A percentile compares a stretch with the other conserved stretches of the same genome.
Conservation (phyloP, 2,888 invertebrate species). For the Euzophera pinguis region DNA sequence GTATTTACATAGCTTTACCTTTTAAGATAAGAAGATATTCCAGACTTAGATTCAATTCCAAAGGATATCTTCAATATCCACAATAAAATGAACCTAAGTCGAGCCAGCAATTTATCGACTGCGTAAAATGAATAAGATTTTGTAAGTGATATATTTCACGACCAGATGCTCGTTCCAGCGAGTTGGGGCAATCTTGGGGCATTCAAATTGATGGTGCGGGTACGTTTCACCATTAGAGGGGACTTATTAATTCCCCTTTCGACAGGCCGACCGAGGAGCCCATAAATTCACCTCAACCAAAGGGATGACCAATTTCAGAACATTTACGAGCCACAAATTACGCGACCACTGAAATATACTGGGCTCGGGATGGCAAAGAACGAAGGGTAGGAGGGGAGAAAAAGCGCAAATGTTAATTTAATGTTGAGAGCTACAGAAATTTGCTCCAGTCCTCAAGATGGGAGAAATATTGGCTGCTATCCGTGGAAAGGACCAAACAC, state of each 20-base stretch:
- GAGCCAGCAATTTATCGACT: slow-evolving; percentile 57
- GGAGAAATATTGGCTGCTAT: slow-evolving; percentile 62
- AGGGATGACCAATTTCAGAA: slow-evolving; percentile 81
- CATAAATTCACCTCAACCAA: slow-evolving; percentile 79
- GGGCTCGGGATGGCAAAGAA: slow-evolving; percentile 58
- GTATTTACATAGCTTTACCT: neutral
- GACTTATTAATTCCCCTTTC: slow-evolving; percentile 80
- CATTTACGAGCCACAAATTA: slow-evolving; percentile 81
- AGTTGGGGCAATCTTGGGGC: slow-evolving; percentile 69
- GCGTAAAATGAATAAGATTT: slow-evolving; percentile 62
- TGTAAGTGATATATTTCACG: slow-evolving; percentile 68
- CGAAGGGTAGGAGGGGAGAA: slow-evolving; percentile 60
- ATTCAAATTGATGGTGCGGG: slow-evolving; percentile 79
- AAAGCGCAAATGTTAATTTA: slow-evolving; percentile 78
- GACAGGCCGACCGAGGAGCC: slow-evolving; percentile 77
- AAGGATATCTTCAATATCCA: neutral
- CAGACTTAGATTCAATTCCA: neutral
- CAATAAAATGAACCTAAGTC: slow-evolving; percentile 51
- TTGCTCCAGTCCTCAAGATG: slow-evolving; percentile 67
- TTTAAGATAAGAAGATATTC: neutral
- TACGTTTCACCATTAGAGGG: slow-evolving; percentile 78
- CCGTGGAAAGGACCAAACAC: slow-evolving; percentile 63
- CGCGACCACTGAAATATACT: slow-evolving; percentile 78
- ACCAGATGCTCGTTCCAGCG: slow-evolving; percentile 61
- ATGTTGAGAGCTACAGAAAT: slow-evolving; percentile 73